phyloP scores from a whole-genome alignment of 2,113 vertebrate species.

The Ondatra zibethicus region DNA sequence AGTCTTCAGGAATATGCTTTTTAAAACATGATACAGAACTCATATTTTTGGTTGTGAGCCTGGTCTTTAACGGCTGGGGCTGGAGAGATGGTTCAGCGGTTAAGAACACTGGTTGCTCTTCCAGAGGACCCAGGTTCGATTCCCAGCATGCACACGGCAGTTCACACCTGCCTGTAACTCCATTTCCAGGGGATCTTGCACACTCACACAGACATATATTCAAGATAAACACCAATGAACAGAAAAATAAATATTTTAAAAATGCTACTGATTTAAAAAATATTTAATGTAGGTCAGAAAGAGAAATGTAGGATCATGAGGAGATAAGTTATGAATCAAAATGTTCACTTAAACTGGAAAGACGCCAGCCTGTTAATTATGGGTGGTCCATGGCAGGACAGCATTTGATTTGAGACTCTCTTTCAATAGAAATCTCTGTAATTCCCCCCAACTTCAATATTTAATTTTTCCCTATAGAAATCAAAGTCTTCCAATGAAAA shows the following conservation, averaged over 20 bases:
- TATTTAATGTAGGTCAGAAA: not conserved
- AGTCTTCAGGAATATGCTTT: not conserved
- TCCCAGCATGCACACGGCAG: no score
- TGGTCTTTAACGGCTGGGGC: no score
- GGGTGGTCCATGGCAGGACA: not conserved
- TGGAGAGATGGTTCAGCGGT: no score
- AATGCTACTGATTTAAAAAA: not conserved
- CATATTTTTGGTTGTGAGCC: no score
- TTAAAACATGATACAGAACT: not conserved
- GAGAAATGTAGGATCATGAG: not conserved
- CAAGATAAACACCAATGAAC: no score
- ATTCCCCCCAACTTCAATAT: not conserved
- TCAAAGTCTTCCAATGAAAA: conserved; percentile 40
- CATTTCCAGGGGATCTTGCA: no score
- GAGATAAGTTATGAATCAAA: not conserved
- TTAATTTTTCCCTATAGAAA: not conserved
- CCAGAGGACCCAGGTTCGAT: no score
- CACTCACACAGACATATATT: no score
- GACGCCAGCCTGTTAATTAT: not conserved
- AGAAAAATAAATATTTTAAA: not conserved
- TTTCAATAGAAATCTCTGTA: not conserved
- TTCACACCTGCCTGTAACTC: no score
- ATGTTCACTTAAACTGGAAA: not conserved
- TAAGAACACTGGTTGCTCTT: no score
- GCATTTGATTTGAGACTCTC: conserved; percentile 1